Percentiles rank a stretch among this genome's conserved stretches.
Conservation (phyloP, 1,140 invertebrate species). For the Tigriopus japonicus region DNA sequence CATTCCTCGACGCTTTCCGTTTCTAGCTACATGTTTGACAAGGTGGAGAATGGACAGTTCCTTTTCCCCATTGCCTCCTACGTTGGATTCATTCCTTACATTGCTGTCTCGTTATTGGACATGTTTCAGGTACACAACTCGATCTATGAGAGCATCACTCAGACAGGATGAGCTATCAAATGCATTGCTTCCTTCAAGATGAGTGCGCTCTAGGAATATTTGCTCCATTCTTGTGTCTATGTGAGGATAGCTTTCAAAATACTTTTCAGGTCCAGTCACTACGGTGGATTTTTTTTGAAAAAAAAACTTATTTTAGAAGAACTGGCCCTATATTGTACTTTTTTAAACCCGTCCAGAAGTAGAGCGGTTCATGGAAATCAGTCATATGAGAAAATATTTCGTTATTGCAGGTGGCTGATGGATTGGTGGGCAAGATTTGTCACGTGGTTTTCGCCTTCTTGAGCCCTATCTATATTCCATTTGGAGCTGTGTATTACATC, state of each 20-base stretch:
- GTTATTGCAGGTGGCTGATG: slow-evolving; percentile 37
- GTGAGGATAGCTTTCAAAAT: too few relatives aligned
- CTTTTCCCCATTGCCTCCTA: slow-evolving; percentile 53
- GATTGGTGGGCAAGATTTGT: slow-evolving; percentile 25
- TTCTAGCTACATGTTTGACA: slow-evolving; percentile 57
- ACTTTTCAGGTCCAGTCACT: too few relatives aligned
- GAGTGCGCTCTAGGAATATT: too few relatives aligned
- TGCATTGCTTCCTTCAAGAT: too few relatives aligned
- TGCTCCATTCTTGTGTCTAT: too few relatives aligned
- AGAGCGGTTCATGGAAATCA: too few relatives aligned
- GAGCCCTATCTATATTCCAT: slow-evolving; percentile 56
- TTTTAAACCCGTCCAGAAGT: too few relatives aligned
- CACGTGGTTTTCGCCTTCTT: slow-evolving; percentile 48
- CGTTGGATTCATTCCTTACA: slow-evolving; percentile 50
- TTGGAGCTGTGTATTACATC: slow-evolving; percentile 56
- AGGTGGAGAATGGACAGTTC: slow-evolving; percentile 45
- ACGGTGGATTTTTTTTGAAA: too few relatives aligned
- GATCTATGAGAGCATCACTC: background rate
- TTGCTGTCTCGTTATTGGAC: slow-evolving; percentile 35
- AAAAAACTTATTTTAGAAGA: too few relatives aligned
- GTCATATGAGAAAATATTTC: slow-evolving; percentile 43
- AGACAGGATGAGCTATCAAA: background rate
- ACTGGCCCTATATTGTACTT: too few relatives aligned
- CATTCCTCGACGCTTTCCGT: too few relatives aligned
- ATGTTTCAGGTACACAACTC: slow-evolving; percentile 15